Evolutionary conservation across 2,797 vertebrate genomes (phyloP), one percentile per base, ranked within the genome.

Genomic region (Loriculus beryllinus): DNA sequence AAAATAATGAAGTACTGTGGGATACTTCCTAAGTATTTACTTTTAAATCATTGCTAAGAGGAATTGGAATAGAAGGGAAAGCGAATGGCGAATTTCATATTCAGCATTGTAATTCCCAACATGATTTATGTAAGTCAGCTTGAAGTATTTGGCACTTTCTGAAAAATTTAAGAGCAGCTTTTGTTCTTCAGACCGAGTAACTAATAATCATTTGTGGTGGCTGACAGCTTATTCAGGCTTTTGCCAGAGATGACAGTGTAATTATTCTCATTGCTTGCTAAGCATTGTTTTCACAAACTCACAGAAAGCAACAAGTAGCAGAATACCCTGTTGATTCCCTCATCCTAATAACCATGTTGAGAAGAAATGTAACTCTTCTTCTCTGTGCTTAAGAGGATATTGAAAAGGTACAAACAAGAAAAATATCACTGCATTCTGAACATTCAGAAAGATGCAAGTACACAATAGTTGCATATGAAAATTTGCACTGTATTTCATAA

Each of bases 101-200:
- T 82, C 63, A 77, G 14, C 40, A 35, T 60, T 79, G 54, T 49
- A 93, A 92, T 74, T 56, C 37, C 23, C 17, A 5, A 63, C 25
- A 40, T 81, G 72, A 91, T 91, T 92, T 95, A 82, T 90, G n/a
- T 68, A 69, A 91, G 54, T 70, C 82, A 76, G 68, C 65, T 88
- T 94, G 85, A 80, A 87, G 57, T 49, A 45, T 82, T 95, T 74
- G 57, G 11, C 78, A 68, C 90, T 81, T 89, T 64, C 45, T 65
- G 47, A 92, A 91, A 92, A 78, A 65, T 18, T 64, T n/a, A 85
- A 83, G 28, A 90, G n/a, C 42, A 37, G 78, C 45, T 82, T 93
- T 91, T 88, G 52, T 67, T 92, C 71, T 90, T 82, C 75, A 80
- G 52, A 70, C 9, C 0, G 0, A 92, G 54, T 33, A 86, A 17